A percentile compares a stretch with the other conserved stretches of the same genome.
Conservation (phyloP, 2,797 vertebrate genomes). For the Euthynnus affinis region DNA sequence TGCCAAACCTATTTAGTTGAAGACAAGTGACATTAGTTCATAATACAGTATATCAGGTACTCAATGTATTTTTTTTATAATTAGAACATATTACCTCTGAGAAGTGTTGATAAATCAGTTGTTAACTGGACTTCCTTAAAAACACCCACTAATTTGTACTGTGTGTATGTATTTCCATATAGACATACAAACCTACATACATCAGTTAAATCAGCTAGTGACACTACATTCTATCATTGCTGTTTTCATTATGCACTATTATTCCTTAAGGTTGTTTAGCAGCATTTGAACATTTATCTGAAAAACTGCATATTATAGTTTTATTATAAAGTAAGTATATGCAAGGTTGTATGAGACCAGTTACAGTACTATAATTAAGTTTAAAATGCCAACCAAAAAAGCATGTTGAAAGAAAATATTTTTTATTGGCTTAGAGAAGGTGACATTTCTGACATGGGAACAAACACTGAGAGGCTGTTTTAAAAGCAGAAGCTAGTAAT, state of each 20-base stretch:
- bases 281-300: neutral
- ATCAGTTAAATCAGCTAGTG: neutral
- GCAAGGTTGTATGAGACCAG: neutral
- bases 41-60: neutral
- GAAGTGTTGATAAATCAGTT: slow-evolving; percentile 24
- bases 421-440: slow-evolving; percentile 24
- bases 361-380: neutral
- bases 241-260: slow-evolving; percentile 9
- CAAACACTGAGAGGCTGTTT: slow-evolving; percentile 35
- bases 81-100: slow-evolving; percentile 24
- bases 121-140: slow-evolving; percentile 23
- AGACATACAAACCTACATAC: slow-evolving; percentile 2
- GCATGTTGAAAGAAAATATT: neutral
- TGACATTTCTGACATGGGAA: slow-evolving; percentile 37
- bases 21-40: slow-evolving; percentile 10
- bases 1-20: slow-evolving; percentile 28
- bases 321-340: neutral
- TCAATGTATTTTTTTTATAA: slow-evolving; percentile 16
- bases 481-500: slow-evolving; percentile 56
- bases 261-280: neutral
- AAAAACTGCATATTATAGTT: neutral
- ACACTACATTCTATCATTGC: neutral
- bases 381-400: slow-evolving; percentile 27
- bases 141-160: slow-evolving; percentile 16
- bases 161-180: neutral